A percentile compares a stretch with the other conserved stretches of the same genome.
Conservation (phyloP, 2,113 vertebrate species). For the Lynx canadensis region DNA sequence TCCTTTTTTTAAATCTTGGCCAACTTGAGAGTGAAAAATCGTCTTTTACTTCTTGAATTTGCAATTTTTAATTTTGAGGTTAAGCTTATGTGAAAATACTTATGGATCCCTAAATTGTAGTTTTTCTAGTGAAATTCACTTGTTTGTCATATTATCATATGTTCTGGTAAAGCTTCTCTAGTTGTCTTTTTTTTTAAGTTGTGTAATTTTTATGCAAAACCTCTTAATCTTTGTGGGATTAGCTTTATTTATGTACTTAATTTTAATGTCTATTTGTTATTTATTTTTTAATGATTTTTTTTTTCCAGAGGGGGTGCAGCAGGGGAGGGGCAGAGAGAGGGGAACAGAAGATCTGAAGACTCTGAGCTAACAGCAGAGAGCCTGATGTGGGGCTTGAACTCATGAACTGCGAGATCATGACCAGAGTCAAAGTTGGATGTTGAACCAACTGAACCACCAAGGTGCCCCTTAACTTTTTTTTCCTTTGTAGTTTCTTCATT, state of each 20-base stretch:
- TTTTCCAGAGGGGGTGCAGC: no score
- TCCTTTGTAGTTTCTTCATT: neutral
- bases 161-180: neutral
- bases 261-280: no score
- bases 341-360: no score
- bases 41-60: neutral
- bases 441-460: no score
- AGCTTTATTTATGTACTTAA: neutral
- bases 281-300: no score
- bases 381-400: no score
- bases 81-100: neutral
- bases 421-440: no score
- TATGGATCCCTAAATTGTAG: neutral
- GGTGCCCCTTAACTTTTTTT: neutral
- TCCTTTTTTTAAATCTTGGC: neutral
- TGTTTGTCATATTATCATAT: neutral
- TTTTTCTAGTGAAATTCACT: neutral
- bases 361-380: no score
- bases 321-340: no score
- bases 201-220: neutral
- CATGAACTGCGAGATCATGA: no score
- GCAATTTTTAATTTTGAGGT: neutral
- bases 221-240: neutral
- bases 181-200: neutral
- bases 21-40: neutral